Evolutionary conservation across 2,797 vertebrate species (phyloP).

Genomic region (Malurus splendens): DNA sequence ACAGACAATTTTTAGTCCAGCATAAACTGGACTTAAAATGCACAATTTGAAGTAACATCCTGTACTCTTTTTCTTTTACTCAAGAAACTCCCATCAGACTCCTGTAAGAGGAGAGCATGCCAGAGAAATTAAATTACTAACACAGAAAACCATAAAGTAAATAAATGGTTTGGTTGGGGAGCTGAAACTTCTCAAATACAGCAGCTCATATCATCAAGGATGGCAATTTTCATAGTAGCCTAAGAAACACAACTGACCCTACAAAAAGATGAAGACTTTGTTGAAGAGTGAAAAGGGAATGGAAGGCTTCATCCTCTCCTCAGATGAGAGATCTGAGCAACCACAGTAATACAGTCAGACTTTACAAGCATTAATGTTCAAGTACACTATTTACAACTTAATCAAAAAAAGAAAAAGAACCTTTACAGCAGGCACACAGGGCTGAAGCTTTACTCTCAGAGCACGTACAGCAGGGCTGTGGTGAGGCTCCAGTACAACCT

Average conservation of each 20-base stretch:
- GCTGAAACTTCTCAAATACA: neutral
- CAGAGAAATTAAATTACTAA: neutral
- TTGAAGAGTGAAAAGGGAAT: neutral
- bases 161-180: neutral
- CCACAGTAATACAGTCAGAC: neutral
- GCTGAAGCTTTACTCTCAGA: neutral
- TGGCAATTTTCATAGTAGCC: neutral
- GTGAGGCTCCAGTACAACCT: neutral
- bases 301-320: neutral
- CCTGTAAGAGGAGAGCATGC: neutral
- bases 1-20: neutral
- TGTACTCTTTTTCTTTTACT: neutral
- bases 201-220: neutral
- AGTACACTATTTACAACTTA: neutral
- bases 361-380: neutral
- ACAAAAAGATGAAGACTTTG: neutral
- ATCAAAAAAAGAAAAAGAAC: neutral
- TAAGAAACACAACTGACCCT: neutral
- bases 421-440: fast-evolving
- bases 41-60: neutral
- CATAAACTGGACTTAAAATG: neutral
- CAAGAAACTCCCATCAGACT: neutral
- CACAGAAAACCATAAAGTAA: neutral
- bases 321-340: neutral
- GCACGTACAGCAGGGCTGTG: neutral